These are phyloP conservation scores for Orthosia cruda DNA, from an alignment of 2,888 invertebrate genomes.

Conservation along the genomic window DNA sequence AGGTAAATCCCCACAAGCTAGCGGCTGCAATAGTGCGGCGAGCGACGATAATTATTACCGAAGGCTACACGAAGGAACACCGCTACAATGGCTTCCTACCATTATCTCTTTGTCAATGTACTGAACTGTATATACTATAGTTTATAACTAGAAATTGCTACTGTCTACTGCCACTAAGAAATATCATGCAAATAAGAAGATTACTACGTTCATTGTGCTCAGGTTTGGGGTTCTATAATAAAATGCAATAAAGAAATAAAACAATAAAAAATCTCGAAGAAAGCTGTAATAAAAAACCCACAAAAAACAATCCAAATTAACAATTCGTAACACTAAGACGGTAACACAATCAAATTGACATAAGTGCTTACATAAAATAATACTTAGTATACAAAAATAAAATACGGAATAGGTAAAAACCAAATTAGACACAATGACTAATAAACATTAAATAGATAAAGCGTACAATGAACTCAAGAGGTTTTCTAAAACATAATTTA, in stretches of 20 bases:
- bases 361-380: constrained; percentile 65
- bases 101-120: constrained; percentile 73
- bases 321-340: constrained; percentile 60
- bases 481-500: constrained; percentile 57
- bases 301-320: constrained; percentile 68
- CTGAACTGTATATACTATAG: constrained; percentile 48
- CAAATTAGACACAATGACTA: constrained; percentile 62
- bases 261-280: constrained; percentile 72
- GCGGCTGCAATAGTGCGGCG: constrained; percentile 67
- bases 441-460: constrained; percentile 59
- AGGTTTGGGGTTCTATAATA: constrained; percentile 18
- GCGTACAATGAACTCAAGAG: constrained; percentile 64
- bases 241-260: constrained; percentile 73
- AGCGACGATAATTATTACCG: constrained; percentile 79
- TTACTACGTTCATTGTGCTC: background rate
- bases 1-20: constrained; percentile 68
- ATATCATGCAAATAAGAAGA: constrained; percentile 26
- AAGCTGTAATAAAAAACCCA: constrained; percentile 78
- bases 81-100: constrained; percentile 80
- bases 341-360: constrained; percentile 62
- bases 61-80: constrained; percentile 84
- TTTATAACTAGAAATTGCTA: constrained; percentile 35
- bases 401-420: constrained; percentile 57
- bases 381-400: constrained; percentile 62
- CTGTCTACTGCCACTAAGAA: constrained; percentile 26